These are phyloP conservation scores for cattle (Bos taurus) DNA, from an alignment of 2,113 vertebrate genomes.

Conservation along the genomic window DNA sequence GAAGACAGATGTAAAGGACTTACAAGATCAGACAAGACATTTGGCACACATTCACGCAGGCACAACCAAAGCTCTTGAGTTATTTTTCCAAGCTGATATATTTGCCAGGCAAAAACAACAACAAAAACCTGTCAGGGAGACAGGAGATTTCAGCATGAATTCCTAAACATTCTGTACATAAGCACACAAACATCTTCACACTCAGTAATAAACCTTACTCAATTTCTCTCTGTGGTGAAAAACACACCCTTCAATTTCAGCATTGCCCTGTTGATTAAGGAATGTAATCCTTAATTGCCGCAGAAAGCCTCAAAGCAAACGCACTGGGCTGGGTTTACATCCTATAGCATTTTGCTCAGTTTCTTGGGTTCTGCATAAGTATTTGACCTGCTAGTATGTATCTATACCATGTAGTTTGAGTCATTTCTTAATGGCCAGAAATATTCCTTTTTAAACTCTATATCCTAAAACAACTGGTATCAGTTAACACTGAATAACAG, in stretches of 20 bases:
- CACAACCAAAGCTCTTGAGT: neutral
- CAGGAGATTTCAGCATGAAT: neutral
- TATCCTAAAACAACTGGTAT: neutral
- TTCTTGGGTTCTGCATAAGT: neutral
- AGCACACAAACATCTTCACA: conserved; percentile 24
- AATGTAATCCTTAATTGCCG: neutral
- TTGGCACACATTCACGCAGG: neutral
- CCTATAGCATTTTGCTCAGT: neutral
- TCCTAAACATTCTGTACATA: neutral
- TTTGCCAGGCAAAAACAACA: neutral
- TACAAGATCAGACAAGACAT: conserved; percentile 27
- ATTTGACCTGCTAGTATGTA: neutral
- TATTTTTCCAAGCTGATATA: conserved; percentile 15
- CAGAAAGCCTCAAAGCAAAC: neutral
- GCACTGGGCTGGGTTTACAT: neutral
- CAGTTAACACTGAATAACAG: neutral
- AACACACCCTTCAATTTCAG: neutral
- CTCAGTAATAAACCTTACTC: neutral
- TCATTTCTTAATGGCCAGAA: neutral
- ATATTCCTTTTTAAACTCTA: neutral
- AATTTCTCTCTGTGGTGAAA: neutral
- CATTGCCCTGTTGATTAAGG: neutral
- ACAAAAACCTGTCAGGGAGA: neutral
- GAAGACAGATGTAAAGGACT: neutral
- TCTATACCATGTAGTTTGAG: neutral